phyloP scores from a whole-genome alignment of 1,140 invertebrate species.

The Drosophila miranda region DNA sequence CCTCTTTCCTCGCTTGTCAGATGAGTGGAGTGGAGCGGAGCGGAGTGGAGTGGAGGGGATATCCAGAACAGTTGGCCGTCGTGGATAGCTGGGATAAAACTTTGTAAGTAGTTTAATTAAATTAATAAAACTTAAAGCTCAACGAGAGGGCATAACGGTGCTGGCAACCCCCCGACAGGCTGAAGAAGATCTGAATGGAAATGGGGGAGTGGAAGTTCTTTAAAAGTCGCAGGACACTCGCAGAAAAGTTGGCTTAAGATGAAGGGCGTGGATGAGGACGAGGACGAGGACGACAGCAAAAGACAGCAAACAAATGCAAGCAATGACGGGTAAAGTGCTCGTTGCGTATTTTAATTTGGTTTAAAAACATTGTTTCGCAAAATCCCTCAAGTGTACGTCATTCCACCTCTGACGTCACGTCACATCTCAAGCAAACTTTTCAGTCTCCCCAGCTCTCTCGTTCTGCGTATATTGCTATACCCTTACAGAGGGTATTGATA shows the following conservation, averaged over 20 bases:
- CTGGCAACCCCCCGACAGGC: constrained; percentile 26
- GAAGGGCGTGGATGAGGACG: not conserved
- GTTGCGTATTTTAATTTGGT: constrained; percentile 80
- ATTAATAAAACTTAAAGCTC: constrained; percentile 79
- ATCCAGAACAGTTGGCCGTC: constrained; percentile 26
- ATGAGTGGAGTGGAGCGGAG: not conserved
- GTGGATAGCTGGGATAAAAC: constrained; percentile 70
- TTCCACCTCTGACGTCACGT: constrained; percentile 72
- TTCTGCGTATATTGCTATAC: constrained; percentile 10
- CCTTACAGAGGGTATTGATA: not conserved
- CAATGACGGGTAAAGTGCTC: constrained; percentile 79
- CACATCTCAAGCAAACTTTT: constrained; percentile 46
- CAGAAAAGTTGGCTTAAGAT: constrained; percentile 49
- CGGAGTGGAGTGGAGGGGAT: constrained; percentile 13
- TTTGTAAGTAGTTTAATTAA: constrained; percentile 81
- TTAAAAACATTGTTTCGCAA: constrained; percentile 79
- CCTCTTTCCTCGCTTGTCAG: constrained; percentile 45
- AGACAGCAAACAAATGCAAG: constrained; percentile 79
- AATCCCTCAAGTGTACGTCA: constrained; percentile 76
- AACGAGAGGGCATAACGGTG: constrained; percentile 34
- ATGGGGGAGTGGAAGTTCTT: constrained; percentile 44
- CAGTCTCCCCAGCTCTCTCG: constrained; percentile 3
- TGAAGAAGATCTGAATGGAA: constrained; percentile 6
- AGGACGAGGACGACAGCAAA: constrained; percentile 32
- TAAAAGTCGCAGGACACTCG: constrained; percentile 67